Conservation (phyloP, 2,113 vertebrate species). For the Ibidorhyncha struthersii region DNA sequence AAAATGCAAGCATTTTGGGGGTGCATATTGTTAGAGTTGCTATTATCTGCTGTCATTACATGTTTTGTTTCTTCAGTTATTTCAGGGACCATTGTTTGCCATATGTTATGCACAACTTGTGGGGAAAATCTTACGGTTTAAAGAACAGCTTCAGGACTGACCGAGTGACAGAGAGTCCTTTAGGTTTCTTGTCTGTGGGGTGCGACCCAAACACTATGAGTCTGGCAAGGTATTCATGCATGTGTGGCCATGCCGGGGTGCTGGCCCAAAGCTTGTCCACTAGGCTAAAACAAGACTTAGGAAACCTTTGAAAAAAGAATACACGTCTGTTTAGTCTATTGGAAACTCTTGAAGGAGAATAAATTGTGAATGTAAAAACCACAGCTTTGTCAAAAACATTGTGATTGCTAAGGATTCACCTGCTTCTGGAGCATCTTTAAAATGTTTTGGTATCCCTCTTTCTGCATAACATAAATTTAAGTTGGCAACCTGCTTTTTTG, state of each 20-base stretch:
- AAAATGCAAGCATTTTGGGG: background rate
- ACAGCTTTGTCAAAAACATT: background rate
- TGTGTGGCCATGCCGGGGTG: fast-evolving
- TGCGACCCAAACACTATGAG: too few species aligned
- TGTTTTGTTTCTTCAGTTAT: background rate
- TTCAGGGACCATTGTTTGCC: background rate
- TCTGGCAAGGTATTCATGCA: background rate
- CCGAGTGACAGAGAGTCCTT: background rate
- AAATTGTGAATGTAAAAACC: background rate
- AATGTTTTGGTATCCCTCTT: background rate
- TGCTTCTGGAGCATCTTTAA: background rate
- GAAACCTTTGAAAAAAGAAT: background rate
- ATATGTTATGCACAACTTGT: background rate
- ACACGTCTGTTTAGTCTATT: fast-evolving
- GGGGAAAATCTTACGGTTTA: background rate
- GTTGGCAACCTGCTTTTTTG: background rate
- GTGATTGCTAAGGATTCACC: background rate
- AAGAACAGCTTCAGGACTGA: background rate
- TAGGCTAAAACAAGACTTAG: background rate
- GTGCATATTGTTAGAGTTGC: background rate
- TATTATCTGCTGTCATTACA: background rate
- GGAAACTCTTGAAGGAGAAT: background rate
- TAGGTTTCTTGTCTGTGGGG: background rate
- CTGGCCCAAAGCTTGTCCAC: background rate
- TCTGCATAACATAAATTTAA: background rate